Conservation (phyloP, 2,797 vertebrate species). For the Tauraco hartlaubi region DNA sequence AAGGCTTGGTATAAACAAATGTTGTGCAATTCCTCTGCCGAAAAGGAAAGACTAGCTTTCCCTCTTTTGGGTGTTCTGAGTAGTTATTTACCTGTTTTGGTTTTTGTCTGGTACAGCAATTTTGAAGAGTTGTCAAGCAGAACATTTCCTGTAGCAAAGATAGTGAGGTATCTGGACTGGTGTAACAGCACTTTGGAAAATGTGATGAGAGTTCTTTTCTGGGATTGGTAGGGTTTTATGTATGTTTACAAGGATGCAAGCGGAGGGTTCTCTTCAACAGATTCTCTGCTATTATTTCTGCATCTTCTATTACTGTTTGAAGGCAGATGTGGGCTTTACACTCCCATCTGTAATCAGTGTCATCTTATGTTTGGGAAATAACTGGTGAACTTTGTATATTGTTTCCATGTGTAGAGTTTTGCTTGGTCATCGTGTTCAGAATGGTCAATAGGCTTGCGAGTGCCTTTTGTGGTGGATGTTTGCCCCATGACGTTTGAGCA, state of each 20-base stretch:
- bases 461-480: constrained; percentile 97
- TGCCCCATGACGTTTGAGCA: constrained; percentile 97
- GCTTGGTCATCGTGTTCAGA: constrained; percentile 98
- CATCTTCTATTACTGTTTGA: neutral
- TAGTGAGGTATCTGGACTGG: neutral
- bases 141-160: neutral
- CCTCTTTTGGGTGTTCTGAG: neutral
- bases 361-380: neutral
- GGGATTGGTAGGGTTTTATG: neutral
- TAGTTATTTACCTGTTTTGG: neutral
- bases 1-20: neutral
- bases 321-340: neutral
- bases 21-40: neutral
- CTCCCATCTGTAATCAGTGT: neutral
- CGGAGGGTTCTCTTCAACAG: neutral
- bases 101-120: neutral
- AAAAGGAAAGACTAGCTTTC: neutral
- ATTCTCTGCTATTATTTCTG: neutral
- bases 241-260: neutral
- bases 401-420: constrained; percentile 87
- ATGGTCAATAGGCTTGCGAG: constrained; percentile 95
- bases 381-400: neutral
- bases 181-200: neutral
- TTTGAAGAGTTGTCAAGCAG: neutral
- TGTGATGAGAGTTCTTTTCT: neutral